These are phyloP conservation scores for Villa cingulata DNA, from an alignment of 2,888 invertebrate species.

Conservation along the genomic window DNA sequence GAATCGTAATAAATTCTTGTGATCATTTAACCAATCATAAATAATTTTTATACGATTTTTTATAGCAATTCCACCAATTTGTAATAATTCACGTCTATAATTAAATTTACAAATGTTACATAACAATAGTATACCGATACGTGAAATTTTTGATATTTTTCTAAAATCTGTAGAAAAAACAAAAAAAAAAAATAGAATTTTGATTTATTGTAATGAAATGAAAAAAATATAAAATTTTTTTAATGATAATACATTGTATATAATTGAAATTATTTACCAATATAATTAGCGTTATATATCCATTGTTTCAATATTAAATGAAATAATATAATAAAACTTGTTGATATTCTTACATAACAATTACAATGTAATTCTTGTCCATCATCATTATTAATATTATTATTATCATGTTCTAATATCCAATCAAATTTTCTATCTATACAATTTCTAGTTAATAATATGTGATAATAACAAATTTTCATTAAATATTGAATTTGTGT, in stretches of 20 bases:
- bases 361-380: constrained; percentile 3
- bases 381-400: background rate
- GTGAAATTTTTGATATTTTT: constrained; percentile 7
- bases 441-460: constrained; percentile 7
- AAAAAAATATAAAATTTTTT: background rate
- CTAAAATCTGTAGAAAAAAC: constrained; percentile 5
- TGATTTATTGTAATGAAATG: background rate
- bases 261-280: constrained; percentile 11
- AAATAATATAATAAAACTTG: constrained; percentile 10
- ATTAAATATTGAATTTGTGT: constrained; percentile 6
- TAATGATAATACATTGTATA: too few species aligned
- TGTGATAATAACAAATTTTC: constrained; percentile 8
- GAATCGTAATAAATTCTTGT: constrained; percentile 9
- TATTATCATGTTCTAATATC: background rate
- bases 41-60: constrained; percentile 11
- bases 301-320: constrained; percentile 12
- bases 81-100: constrained; percentile 8
- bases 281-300: constrained; percentile 10
- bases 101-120: constrained; percentile 9
- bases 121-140: constrained; percentile 6
- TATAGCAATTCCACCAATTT: constrained; percentile 10
- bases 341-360: constrained; percentile 11
- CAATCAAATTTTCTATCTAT: constrained; percentile 6
- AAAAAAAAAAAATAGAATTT: background rate
- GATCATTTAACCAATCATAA: constrained; percentile 12